phyloP scores from a whole-genome alignment of 2,888 invertebrate species.

The Habrosyne pyritoides region DNA sequence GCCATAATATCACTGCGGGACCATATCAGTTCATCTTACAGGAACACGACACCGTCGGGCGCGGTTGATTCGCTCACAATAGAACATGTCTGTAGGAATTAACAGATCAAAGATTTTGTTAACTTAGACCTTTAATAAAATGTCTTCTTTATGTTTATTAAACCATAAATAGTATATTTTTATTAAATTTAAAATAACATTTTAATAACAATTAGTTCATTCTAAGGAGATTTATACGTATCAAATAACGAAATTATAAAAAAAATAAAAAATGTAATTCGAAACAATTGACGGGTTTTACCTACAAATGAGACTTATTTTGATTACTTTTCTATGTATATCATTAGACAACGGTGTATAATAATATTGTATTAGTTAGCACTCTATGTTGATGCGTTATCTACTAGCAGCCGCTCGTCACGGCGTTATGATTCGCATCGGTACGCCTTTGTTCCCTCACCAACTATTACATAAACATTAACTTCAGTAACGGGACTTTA shows the following conservation, averaged over 20 bases:
- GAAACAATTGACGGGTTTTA: not conserved
- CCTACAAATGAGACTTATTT: not conserved
- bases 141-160: no score
- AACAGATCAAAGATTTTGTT: constrained; percentile 14
- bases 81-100: constrained; percentile 47
- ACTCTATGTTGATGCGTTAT: not conserved
- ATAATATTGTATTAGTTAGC: constrained; percentile 1
- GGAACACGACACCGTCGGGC: constrained; percentile 36
- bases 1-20: not conserved
- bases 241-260: no score
- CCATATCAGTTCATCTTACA: constrained; percentile 32
- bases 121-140: not conserved
- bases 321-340: not conserved
- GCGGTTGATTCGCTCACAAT: constrained; percentile 51
- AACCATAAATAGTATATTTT: no score
- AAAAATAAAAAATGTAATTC: not conserved
- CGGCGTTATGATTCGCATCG: constrained; percentile 1
- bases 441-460: constrained; percentile 3
- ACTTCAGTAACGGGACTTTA: constrained; percentile 2
- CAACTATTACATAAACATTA: constrained; percentile 1
- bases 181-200: no score
- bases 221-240: no score
- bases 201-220: no score
- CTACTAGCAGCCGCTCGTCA: not conserved
- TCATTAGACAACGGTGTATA: constrained; percentile 1